A percentile compares a stretch with the other conserved stretches of the same genome.
These are phyloP conservation scores for Chalcis sispes DNA, from an alignment of 2,888 invertebrate species.

Conservation along the genomic window DNA sequence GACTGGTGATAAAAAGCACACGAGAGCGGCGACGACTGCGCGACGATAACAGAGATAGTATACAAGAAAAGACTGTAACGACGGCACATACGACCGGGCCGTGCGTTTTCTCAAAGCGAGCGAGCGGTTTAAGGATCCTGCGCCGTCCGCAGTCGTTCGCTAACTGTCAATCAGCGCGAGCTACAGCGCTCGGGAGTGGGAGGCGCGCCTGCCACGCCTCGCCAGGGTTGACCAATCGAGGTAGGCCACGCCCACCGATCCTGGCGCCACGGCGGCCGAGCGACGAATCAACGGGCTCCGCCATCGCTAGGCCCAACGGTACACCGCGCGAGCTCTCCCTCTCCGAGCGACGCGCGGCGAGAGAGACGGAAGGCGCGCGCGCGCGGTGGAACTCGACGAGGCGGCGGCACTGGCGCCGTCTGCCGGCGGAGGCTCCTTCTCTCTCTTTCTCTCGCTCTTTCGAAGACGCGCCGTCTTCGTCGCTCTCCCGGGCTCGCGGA, in stretches of 20 bases:
- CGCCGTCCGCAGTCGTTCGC: conserved; percentile 82
- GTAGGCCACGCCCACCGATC: conserved; percentile 66
- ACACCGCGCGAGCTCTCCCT: conserved; percentile 60
- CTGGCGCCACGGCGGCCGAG: conserved; percentile 64
- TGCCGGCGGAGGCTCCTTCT: neutral
- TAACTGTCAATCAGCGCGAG: conserved; percentile 81
- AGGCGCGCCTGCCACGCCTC: conserved; percentile 76
- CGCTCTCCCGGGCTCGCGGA: conserved; percentile 70
- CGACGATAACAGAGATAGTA: conserved; percentile 46
- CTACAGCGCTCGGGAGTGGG: conserved; percentile 78
- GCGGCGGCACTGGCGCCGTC: conserved; percentile 23
- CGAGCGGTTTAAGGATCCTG: conserved; percentile 76
- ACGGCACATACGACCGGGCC: conserved; percentile 64
- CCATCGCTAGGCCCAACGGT: conserved; percentile 72
- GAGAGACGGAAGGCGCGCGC: conserved; percentile 1
- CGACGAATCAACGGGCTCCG: conserved; percentile 68
- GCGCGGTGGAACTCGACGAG: conserved; percentile 12
- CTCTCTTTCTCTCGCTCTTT: neutral
- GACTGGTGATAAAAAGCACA: conserved; percentile 1
- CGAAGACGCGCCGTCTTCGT: neutral
- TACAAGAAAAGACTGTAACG: conserved; percentile 62
- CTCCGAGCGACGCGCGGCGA: conserved; percentile 61
- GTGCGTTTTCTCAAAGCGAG: conserved; percentile 57
- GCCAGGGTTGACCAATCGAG: conserved; percentile 69
- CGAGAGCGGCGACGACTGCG: conserved; percentile 46